A percentile compares a stretch with the other conserved stretches of the same genome.
Conservation (phyloP, 2,797 vertebrate genomes). For the Botia almorhae region DNA sequence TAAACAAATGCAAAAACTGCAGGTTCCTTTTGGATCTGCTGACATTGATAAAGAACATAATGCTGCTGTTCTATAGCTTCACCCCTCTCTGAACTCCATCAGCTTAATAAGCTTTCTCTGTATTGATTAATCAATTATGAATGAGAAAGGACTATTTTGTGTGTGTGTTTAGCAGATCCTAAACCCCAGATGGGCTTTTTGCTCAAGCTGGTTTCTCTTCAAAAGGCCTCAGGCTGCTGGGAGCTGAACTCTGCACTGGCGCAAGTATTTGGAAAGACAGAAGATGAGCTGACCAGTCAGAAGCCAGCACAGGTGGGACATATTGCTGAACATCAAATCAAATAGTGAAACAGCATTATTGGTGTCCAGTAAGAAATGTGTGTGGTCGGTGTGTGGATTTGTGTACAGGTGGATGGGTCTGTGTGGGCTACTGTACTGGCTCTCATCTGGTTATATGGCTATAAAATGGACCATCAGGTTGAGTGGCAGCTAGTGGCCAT, state of each 20-base stretch:
- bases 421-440: constrained; percentile 83
- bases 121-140: too few relatives aligned
- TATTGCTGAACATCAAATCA: neutral
- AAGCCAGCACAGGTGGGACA: constrained; percentile 69
- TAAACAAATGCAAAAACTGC: too few relatives aligned
- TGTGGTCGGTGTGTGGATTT: neutral
- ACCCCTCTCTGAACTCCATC: too few relatives aligned
- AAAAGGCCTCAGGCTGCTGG: constrained; percentile 82
- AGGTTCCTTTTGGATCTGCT: too few relatives aligned
- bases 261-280: constrained; percentile 65
- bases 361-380: neutral
- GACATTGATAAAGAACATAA: too few relatives aligned
- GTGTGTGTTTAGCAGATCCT: neutral
- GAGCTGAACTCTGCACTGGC: constrained; percentile 67
- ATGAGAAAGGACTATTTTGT: too few relatives aligned
- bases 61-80: too few relatives aligned
- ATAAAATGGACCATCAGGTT: constrained; percentile 63
- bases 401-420: constrained; percentile 60
- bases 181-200: constrained; percentile 52
- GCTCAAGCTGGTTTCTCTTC: constrained; percentile 75
- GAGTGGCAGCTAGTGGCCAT: constrained; percentile 83
- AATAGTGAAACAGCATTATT: neutral
- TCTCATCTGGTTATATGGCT: constrained; percentile 80
- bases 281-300: constrained; percentile 64
- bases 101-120: too few relatives aligned